These are phyloP conservation scores for Dynastes grantii DNA, from an alignment of 2,888 invertebrate genomes.

Conservation along the genomic window DNA sequence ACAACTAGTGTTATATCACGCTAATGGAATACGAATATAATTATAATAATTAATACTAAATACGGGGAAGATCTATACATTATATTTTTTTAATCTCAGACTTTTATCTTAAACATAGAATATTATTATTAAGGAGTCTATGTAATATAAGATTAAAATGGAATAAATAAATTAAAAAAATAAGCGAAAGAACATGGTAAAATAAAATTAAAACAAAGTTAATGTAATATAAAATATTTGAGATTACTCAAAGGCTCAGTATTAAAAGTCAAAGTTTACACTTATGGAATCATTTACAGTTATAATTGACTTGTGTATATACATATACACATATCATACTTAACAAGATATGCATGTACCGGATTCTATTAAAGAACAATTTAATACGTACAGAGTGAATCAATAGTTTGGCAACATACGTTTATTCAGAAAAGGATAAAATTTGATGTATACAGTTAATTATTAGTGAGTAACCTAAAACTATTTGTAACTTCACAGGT, in stretches of 20 bases:
- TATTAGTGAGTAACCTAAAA: no score
- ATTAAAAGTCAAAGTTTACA: constrained; percentile 28
- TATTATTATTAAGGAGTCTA: constrained; percentile 25
- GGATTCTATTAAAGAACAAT: no score
- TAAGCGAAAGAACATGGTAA: neutral
- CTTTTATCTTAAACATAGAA: constrained; percentile 37
- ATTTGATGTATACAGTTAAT: no score
- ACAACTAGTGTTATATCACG: neutral
- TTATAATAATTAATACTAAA: constrained; percentile 43
- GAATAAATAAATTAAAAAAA: constrained; percentile 5
- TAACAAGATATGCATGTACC: neutral
- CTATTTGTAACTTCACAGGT: no score
- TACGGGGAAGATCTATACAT: constrained; percentile 42
- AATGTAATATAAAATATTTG: neutral
- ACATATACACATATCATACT: neutral
- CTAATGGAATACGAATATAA: constrained; percentile 3
- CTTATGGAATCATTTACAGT: neutral
- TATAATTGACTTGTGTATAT: constrained; percentile 3
- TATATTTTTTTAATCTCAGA: constrained; percentile 37
- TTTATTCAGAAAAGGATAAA: no score
- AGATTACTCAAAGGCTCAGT: constrained; percentile 10
- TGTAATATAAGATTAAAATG: neutral
- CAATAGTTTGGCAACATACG: no score
- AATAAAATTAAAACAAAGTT: neutral
- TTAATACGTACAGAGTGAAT: no score